Evolutionary conservation across 2,797 vertebrate species (phyloP).

Genomic region (Buphagus erythrorhynchus): DNA sequence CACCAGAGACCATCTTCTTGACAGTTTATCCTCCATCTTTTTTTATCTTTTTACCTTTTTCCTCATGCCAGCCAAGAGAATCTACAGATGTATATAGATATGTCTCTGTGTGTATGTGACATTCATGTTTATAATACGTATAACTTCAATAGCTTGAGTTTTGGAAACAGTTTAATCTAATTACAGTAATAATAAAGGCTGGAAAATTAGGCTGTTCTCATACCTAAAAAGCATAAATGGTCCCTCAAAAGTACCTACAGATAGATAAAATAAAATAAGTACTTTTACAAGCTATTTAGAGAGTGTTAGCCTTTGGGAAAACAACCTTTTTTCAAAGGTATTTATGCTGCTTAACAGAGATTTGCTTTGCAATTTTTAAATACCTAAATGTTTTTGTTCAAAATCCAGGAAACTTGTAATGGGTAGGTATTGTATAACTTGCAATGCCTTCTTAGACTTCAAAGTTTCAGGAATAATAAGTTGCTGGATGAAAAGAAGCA

Average conservation of each 20-base stretch:
- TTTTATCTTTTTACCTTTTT: background rate
- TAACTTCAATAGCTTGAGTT: background rate
- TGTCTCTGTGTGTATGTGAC: background rate
- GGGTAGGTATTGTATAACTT: background rate
- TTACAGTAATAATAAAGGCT: background rate
- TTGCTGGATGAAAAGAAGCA: background rate
- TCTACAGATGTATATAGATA: background rate
- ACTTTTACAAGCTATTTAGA: background rate
- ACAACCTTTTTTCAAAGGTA: background rate
- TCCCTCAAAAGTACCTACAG: background rate
- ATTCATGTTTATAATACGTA: background rate
- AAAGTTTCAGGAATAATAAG: background rate
- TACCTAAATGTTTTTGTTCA: background rate
- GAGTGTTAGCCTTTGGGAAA: background rate
- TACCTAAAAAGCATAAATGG: background rate
- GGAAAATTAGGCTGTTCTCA: background rate
- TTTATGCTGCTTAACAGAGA: background rate
- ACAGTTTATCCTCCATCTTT: background rate
- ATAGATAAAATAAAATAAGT: background rate
- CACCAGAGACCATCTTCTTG: background rate
- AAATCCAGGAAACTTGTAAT: background rate
- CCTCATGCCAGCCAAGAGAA: background rate
- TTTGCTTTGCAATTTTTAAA: background rate
- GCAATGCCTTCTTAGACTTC: background rate
- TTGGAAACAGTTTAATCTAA: background rate